These are phyloP conservation scores for Operophtera brumata DNA, from an alignment of 2,888 invertebrate species.

Conservation along the genomic window DNA sequence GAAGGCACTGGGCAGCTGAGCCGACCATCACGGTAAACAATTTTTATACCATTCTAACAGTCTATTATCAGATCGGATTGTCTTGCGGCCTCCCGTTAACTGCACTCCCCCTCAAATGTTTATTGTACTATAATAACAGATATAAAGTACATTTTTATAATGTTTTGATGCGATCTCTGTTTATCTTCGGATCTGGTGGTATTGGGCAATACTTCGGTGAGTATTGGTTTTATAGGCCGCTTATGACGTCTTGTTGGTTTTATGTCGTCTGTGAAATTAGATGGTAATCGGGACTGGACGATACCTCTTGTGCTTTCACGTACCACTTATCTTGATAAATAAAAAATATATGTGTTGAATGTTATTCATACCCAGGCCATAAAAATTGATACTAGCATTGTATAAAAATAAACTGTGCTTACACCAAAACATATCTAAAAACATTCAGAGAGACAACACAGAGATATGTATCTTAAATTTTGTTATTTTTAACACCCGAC, in stretches of 20 bases:
- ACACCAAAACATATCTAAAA: too few species aligned
- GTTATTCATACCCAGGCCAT: neutral
- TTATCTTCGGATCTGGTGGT: slow-evolving; percentile 63
- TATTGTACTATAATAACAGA: slow-evolving; percentile 72
- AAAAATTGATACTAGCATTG: too few species aligned
- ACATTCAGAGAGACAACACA: too few species aligned
- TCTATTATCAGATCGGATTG: slow-evolving; percentile 64
- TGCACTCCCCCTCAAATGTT: slow-evolving; percentile 45
- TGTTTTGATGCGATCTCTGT: slow-evolving; percentile 64
- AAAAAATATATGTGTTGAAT: neutral
- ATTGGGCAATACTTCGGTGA: slow-evolving; percentile 41
- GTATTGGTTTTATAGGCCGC: slow-evolving; percentile 43
- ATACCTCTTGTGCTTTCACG: slow-evolving; percentile 10
- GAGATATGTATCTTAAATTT: too few species aligned
- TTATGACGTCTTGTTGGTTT: slow-evolving; percentile 30
- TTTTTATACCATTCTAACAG: slow-evolving; percentile 58
- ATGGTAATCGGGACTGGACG: slow-evolving; percentile 22
- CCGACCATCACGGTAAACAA: slow-evolving; percentile 56
- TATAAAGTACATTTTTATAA: slow-evolving; percentile 67
- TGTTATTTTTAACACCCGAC: too few species aligned
- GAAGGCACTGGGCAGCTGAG: slow-evolving; percentile 27
- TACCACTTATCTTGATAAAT: slow-evolving; percentile 3
- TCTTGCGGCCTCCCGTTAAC: slow-evolving; percentile 48
- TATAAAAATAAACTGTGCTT: too few species aligned
- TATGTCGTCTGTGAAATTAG: slow-evolving; percentile 25